phyloP scores from a whole-genome alignment of 2,113 vertebrate species.

The Geococcyx californianus region DNA sequence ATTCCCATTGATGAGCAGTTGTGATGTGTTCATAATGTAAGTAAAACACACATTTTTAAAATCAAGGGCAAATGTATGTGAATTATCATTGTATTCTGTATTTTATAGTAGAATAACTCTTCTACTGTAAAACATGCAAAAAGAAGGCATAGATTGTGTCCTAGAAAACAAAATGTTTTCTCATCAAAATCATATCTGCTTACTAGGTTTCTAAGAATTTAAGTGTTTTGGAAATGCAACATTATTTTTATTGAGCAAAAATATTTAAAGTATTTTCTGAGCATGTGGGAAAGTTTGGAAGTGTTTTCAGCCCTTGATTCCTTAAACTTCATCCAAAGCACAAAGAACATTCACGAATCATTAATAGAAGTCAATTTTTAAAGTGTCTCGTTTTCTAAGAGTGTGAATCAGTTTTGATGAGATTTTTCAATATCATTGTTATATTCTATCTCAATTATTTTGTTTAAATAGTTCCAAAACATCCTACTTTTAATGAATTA shows the following conservation, averaged over 20 bases:
- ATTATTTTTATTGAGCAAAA: not conserved
- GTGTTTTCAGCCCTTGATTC: not conserved
- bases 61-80: fast-evolving
- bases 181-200: not conserved
- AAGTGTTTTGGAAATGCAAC: not conserved
- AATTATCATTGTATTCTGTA: not conserved
- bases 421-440: not conserved
- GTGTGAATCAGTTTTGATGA: not conserved
- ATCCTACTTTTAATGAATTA: not conserved
- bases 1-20: not conserved
- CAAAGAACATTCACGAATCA: not conserved
- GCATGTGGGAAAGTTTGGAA: not conserved
- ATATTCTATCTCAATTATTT: not conserved
- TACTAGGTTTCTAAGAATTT: not conserved
- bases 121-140: not conserved
- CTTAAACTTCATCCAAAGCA: not conserved
- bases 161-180: not conserved
- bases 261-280: not conserved
- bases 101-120: not conserved
- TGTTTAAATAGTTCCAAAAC: not conserved
- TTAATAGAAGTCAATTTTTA: not conserved
- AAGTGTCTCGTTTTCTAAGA: not conserved
- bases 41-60: not conserved
- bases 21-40: not conserved
- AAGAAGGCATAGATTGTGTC: not conserved